Evolutionary conservation across 2,797 vertebrate genomes (phyloP).

Genomic region (Tapirus indicus): DNA sequence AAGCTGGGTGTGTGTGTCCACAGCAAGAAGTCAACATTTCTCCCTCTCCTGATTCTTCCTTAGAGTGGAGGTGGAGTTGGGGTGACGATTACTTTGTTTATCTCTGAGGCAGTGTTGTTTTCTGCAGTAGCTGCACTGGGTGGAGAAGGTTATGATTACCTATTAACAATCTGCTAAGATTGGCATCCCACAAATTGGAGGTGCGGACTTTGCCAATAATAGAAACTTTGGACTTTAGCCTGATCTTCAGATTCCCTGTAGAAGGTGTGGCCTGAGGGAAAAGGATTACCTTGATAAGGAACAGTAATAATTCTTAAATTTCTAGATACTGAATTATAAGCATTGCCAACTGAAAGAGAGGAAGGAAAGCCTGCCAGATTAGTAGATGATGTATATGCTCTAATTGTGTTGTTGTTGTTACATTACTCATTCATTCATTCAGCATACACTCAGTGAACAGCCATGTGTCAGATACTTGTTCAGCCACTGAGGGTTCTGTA

Average conservation of each 20-base stretch:
- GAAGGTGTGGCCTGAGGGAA: conserved; percentile 30
- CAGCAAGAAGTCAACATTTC: conserved; percentile 24
- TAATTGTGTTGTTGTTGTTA: background rate
- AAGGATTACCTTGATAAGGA: conserved; percentile 67
- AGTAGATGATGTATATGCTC: background rate
- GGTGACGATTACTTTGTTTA: conserved; percentile 42
- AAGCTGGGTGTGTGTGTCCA: background rate
- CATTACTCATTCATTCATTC: background rate
- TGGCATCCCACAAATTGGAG: conserved; percentile 31
- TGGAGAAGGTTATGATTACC: conserved; percentile 70
- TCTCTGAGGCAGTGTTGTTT: conserved; percentile 69
- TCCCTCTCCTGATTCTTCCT: background rate
- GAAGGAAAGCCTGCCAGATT: background rate
- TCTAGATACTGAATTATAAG: conserved; percentile 43
- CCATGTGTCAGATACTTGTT: background rate
- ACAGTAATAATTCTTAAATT: conserved; percentile 54
- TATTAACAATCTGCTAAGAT: conserved; percentile 54
- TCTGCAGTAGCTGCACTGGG: conserved; percentile 51
- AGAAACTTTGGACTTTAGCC: conserved; percentile 78
- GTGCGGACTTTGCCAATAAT: conserved; percentile 59
- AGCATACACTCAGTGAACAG: background rate
- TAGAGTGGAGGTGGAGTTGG: conserved; percentile 25
- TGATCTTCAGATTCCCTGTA: conserved; percentile 24
- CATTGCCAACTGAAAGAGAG: conserved; percentile 38
- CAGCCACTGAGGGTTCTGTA: background rate